Evolutionary conservation across 2,888 invertebrate genomes (phyloP), one percentile per base, ranked within the genome.

Genomic region (Coleophora flavipennella): DNA sequence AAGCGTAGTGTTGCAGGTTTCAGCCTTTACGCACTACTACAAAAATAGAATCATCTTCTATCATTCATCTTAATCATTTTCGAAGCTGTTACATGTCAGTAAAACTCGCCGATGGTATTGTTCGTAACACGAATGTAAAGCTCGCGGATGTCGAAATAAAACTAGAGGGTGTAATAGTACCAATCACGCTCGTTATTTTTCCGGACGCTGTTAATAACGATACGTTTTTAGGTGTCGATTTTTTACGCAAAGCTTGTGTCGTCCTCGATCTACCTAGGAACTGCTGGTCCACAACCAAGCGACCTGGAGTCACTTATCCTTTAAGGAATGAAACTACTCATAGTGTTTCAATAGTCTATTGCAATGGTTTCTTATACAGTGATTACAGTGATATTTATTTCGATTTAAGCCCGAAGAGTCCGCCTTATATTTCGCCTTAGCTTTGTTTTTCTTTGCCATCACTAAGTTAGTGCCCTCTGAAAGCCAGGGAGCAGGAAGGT

Each of bases 1-100:
- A 45, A 45, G 13, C 36, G 31, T 31, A 35, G 42, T 36, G 32
- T 45, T 25, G 45, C 41, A 3, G 41, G 45, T 28, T 33, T 33
- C 28, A 36, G 39, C 3, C 38, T 44, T 13, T 39, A 41, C 31
- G 13, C 38, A 9, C 29, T 40, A 8, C 35, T 43, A 13, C 12
- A 11, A 12, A 33, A 36, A 28, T n/a, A n/a, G n/a, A n/a, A n/a
- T n/a, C n/a, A n/a, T n/a, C n/a, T n/a, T n/a, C n/a, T n/a, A n/a
- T n/a, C n/a, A n/a, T n/a, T n/a, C n/a, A n/a, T n/a, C 31, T 11
- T 10, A 29, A 29, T 29, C 7, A 10, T 11, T n/a, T 29, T 4
- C 7, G 29, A n/a, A n/a, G n/a, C 4, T 11, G 29, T 29, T 4
- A n/a, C 7, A 29, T 40, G 13, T 35, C 9, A 13, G 20, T 40